phyloP scores from a whole-genome alignment of 2,888 invertebrate species.

The Euspilapteryx auroguttella region DNA sequence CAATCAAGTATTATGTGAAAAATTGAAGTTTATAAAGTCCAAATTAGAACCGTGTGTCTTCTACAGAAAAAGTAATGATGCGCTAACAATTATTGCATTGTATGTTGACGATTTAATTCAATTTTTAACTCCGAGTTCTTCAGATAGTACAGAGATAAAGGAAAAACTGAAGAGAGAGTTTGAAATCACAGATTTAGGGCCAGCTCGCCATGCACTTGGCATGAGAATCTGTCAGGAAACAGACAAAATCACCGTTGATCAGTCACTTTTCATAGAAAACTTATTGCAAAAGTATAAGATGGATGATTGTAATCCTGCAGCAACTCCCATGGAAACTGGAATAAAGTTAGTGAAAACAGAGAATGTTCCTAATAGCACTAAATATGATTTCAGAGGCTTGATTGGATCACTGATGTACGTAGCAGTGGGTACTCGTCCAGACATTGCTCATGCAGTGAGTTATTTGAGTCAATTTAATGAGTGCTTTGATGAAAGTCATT shows the following conservation, averaged over 20 bases:
- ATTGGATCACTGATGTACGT: too few relatives aligned
- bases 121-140: too few relatives aligned
- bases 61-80: not conserved
- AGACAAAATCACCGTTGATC: conserved; percentile 3
- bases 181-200: too few relatives aligned
- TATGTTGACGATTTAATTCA: too few relatives aligned
- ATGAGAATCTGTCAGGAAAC: not conserved
- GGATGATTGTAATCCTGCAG: conserved; percentile 1
- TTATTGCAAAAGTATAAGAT: conserved; percentile 3
- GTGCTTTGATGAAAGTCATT: not conserved
- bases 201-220: too few relatives aligned
- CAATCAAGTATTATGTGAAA: too few relatives aligned
- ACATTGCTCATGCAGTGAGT: too few relatives aligned
- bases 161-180: not conserved
- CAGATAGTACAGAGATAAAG: not conserved
- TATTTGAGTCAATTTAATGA: conserved; percentile 1
- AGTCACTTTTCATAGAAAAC: conserved; percentile 1
- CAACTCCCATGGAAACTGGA: conserved; percentile 2
- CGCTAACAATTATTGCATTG: conserved; percentile 3
- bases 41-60: conserved; percentile 7
- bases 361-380: not conserved
- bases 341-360: not conserved
- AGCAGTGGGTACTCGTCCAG: too few relatives aligned
- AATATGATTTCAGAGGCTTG: not conserved
- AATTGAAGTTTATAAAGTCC: conserved; percentile 4